A percentile compares a stretch with the other conserved stretches of the same genome.
Conservation (phyloP, 2,113 vertebrate species). For the Pholis gunnellus region DNA sequence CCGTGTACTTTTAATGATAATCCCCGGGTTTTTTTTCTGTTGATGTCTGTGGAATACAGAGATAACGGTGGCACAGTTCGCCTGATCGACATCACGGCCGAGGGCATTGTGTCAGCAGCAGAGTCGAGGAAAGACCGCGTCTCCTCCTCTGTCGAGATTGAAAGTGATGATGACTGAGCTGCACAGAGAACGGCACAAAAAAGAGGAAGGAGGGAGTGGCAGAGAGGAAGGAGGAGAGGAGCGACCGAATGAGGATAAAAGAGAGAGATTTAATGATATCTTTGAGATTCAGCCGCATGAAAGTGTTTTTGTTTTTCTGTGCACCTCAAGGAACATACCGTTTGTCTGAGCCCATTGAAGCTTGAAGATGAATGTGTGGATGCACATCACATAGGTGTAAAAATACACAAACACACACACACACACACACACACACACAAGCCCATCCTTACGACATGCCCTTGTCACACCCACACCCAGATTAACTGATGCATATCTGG, state of each 20-base stretch:
- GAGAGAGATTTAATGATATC: conserved; percentile 53
- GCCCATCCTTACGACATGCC: conserved; percentile 28
- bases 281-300: conserved; percentile 23
- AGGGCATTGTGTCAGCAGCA: conserved; percentile 51
- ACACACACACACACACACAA: background rate
- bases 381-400: conserved; percentile 44
- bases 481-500: conserved; percentile 65
- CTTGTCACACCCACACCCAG: conserved; percentile 69
- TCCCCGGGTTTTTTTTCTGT: background rate
- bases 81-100: conserved; percentile 59
- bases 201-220: conserved; percentile 14
- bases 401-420: conserved; percentile 41
- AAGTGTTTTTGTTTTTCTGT: conserved; percentile 35
- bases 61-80: conserved; percentile 52
- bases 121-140: conserved; percentile 41
- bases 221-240: conserved; percentile 3
- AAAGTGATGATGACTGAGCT: conserved; percentile 30
- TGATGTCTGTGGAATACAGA: conserved; percentile 47
- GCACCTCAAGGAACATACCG: conserved; percentile 46
- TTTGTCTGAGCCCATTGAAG: conserved; percentile 20
- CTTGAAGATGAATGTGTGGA: conserved; percentile 38
- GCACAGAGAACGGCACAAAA: conserved; percentile 34
- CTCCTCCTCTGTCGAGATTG: conserved; percentile 62
- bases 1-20: conserved; percentile 28
- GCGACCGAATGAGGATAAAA: conserved; percentile 25